A percentile compares a stretch with the other conserved stretches of the same genome.
phyloP scores from a whole-genome alignment of 2,797 vertebrate species.

The Acrocephalus scirpaceus region DNA sequence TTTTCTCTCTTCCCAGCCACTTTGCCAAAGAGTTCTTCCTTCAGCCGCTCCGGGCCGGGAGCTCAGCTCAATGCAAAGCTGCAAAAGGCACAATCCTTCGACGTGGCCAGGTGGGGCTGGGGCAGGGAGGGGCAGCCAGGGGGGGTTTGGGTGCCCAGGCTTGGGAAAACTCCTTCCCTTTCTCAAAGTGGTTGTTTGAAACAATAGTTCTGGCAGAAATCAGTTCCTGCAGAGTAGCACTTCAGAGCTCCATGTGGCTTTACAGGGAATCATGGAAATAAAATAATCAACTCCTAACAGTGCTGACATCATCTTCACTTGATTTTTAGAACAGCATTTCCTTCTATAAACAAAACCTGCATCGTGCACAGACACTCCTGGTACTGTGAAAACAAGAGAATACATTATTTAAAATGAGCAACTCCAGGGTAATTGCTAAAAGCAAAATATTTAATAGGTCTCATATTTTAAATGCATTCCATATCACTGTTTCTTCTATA shows the following conservation, averaged over 20 bases:
- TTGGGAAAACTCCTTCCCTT: background rate
- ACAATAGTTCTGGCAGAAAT: background rate
- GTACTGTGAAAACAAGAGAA: background rate
- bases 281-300: background rate
- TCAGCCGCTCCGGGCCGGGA: constrained; percentile 87
- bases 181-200: background rate
- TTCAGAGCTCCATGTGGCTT: background rate
- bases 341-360: constrained; percentile 9
- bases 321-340: background rate
- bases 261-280: background rate
- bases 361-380: background rate
- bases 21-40: constrained; percentile 94
- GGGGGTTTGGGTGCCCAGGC: background rate
- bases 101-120: constrained; percentile 85
- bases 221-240: background rate
- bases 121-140: background rate
- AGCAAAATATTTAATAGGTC: background rate
- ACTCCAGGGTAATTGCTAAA: background rate
- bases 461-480: background rate
- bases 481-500: background rate
- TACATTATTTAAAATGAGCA: background rate
- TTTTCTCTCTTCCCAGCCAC: constrained; percentile 75
- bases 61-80: constrained; percentile 83
- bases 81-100: constrained; percentile 92
- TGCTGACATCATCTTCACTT: background rate